Base-by-base conservation (phyloP, 2,888 invertebrate species). In the Cantharis flavilabris region DNA sequence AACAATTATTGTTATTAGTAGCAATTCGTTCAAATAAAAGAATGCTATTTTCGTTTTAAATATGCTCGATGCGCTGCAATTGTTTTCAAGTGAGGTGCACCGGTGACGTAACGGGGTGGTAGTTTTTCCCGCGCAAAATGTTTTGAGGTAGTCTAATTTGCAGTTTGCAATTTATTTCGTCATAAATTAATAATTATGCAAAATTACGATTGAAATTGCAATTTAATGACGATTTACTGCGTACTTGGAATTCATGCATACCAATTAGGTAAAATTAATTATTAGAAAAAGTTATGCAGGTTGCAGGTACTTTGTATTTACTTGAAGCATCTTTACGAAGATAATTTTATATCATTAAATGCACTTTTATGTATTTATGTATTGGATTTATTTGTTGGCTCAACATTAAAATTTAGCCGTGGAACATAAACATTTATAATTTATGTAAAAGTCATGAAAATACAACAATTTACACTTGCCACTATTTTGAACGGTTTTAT, bases 361-460 rank as follows among this genome's bases (percentile, higher is more conserved):
- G 49, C n/a, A 49, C 49, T 49, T 49, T 49, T 49, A 49, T 49
- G 49, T 49, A 7, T 7, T 49, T 49, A 49, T 33, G 13, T 33
- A 13, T 33, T 3, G 33, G 33, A 49, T 49, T 49, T 79, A 80
- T 79, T 78, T 77, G 79, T 79, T 81, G 77, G 79, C 78, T 77
- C 79, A 80, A 79, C 80, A 49, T 49, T 49, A 79, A 76, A 79
- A 76, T 72, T 80, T 81, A 76, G 73, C 77, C 77, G 20, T 74
- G 79, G 77, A 81, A 83, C 80, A 82, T 81, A 82, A 82, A 79
- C 80, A 80, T 76, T 62, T 73, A 79, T 84, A 82, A 84, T 84
- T 84, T 84, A 84, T 84, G 83, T 82, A 81, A 81, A 83, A 83
- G 82, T 83, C 84, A 80, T 83, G 84, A 83, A 82, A 84, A 83